Evolutionary conservation across 2,888 invertebrate species (phyloP).

Genomic region (Calameuta filiformis): DNA sequence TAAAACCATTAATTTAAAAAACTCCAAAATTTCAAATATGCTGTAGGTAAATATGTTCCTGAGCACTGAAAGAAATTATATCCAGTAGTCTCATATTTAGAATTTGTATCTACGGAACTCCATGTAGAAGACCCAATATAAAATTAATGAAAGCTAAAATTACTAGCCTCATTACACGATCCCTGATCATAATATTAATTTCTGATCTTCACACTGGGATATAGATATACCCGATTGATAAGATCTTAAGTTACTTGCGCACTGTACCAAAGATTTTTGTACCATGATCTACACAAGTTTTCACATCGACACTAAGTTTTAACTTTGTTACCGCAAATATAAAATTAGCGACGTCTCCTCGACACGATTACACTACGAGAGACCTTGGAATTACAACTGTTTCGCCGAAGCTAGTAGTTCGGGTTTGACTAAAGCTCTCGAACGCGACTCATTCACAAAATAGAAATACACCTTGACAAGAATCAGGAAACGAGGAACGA

Average conservation of each 20-base stretch:
- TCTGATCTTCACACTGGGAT: background rate
- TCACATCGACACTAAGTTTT: background rate
- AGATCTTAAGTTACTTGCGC: background rate
- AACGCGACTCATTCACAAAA: conserved; percentile 3
- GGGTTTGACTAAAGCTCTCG: background rate
- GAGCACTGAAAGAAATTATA: background rate
- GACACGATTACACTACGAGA: background rate
- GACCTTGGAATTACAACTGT: background rate
- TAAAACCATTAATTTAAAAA: background rate
- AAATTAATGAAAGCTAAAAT: background rate
- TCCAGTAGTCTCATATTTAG: background rate
- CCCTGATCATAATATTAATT: background rate
- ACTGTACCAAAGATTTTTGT: background rate
- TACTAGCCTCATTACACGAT: background rate
- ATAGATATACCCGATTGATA: background rate
- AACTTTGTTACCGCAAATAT: background rate
- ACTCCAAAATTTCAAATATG: background rate
- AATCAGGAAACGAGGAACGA: background rate
- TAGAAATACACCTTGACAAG: background rate
- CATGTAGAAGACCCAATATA: background rate
- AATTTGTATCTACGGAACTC: background rate
- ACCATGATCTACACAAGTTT: background rate
- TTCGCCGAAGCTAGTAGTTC: background rate
- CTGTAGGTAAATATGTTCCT: background rate
- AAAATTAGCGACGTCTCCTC: background rate